Evolutionary conservation across 1,140 invertebrate species (phyloP), one percentile per base, ranked within the genome.

Genomic region (Oryctes rhinoceros): DNA sequence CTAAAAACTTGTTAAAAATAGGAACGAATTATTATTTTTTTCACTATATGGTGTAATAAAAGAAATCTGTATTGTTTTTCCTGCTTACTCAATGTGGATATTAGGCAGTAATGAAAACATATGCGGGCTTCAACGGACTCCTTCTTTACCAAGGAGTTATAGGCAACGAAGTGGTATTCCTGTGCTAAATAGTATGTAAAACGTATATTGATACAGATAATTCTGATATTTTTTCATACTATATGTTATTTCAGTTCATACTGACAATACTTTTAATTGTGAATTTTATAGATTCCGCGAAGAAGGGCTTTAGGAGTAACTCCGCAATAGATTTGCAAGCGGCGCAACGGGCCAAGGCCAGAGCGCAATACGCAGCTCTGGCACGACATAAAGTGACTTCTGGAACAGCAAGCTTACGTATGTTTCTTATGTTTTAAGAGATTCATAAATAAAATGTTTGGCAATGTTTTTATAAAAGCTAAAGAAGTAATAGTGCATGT

Each of bases 311-410:
- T 84, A 92, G 97, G 81, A 98, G 97, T 71, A 96, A 95, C 85
- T 98, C 96, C 83, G 97, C 97, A 59, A 96, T 98, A 85, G 97
- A 99, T 90, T 91, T 96, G 78, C 95, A 95, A 83, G 96, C 96
- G 10, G 96, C 93, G 35, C 94, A 96, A 87, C 89, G 96, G 78
- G 96, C 96, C 18, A 94, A 95, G 83, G 94, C 93, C 0, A 90
- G 96, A 80, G 92, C 94, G 47, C 91, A 94, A 81, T 96, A 96
- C 87, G 94, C 94, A 20, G 92, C 93, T 82, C 90, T 95, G 86
- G 92, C 92, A 67, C 89, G 95, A 37, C 91, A 93, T 80, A 95
- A 95, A 88, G 89, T 92, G 59, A 91, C 92, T 76, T 91, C 91
- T 80, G 92, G 91, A 82, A 91, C 90, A 0, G 94, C 93, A 37